Evolutionary conservation across 2,888 invertebrate species (phyloP), one percentile per base, ranked within the genome.

Genomic region (Byasa hedistus): DNA sequence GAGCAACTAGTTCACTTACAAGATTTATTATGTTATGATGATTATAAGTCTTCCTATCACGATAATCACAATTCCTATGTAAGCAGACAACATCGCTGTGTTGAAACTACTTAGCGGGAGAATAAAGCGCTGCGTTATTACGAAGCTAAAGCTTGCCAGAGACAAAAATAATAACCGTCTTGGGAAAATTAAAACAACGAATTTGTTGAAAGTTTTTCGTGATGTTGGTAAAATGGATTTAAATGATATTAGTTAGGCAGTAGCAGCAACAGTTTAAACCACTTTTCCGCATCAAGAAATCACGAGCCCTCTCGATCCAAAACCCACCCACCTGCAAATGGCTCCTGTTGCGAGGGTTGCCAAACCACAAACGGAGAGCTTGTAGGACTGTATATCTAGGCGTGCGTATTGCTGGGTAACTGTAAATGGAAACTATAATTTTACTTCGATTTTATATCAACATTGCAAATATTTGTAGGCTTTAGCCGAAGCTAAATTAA

Each of bases 321-420:
- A 39, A 39, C 39, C 15, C 39, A 48, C 48, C 48, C 48, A 91
- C 92, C 87, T 92, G 92, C 73, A 93, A 88, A 82, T 94, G 93
- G 78, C 92, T 89, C 72, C 94, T 89, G 76, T 94, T 94, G 66
- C 93, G 85, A 0, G 94, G 94, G 80, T 94, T 94, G 52, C 93
- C 92, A 73, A 94, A 92, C 95, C 95, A 95, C 73, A 95, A 83
- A 58, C 93, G 86, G 24, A 95, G 82, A 24, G 94, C 93, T 77
- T 94, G 93, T 57, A 93, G 89, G 61, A 94, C 85, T 0, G 92
- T 91, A 81, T 94, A 93, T 63, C 93, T 86, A 61, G 93, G 93
- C 54, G 91, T 89, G 21, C 91, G 86, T 68, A 90, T 88, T 8
- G 93, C 93, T 65, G 93, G 92, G 75, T 93, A 95, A 72, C 93